Conservation (phyloP, 2,888 invertebrate genomes). For the Linnaemya tessellans region DNA sequence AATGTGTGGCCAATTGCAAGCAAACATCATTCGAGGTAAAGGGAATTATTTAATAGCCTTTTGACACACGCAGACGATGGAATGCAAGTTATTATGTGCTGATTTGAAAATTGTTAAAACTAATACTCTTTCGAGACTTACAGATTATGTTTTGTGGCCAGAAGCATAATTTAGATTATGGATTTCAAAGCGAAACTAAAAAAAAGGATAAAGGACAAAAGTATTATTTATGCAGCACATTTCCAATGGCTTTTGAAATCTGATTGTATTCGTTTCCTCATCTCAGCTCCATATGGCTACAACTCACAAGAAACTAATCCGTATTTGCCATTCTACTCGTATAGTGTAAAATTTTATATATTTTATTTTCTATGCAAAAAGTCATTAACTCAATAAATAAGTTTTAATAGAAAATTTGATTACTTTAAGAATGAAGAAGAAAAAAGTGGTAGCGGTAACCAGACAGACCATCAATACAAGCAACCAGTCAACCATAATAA, state of each 20-base stretch:
- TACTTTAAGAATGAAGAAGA: constrained; percentile 35
- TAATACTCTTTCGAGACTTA: not conserved
- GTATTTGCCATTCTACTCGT: not conserved
- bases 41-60: constrained; percentile 28
- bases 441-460: constrained; percentile 21
- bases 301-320: not conserved
- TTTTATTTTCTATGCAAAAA: not conserved
- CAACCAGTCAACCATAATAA: constrained; percentile 47
- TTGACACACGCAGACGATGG: not conserved
- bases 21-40: constrained; percentile 3
- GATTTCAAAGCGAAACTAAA: not conserved
- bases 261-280: too few species aligned
- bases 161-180: not conserved
- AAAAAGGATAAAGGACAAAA: too few species aligned
- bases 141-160: not conserved
- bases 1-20: not conserved
- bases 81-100: constrained; percentile 26
- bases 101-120: not conserved
- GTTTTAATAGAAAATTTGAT: constrained; percentile 56
- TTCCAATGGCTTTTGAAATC: too few species aligned
- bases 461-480: constrained; percentile 50
- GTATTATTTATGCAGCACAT: not conserved
- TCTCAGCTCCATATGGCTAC: too few species aligned
- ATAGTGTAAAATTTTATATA: not conserved
- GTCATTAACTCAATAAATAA: constrained; percentile 42